Evolutionary conservation across 2,888 invertebrate species (phyloP).

Genomic region (Erebia palarica): DNA sequence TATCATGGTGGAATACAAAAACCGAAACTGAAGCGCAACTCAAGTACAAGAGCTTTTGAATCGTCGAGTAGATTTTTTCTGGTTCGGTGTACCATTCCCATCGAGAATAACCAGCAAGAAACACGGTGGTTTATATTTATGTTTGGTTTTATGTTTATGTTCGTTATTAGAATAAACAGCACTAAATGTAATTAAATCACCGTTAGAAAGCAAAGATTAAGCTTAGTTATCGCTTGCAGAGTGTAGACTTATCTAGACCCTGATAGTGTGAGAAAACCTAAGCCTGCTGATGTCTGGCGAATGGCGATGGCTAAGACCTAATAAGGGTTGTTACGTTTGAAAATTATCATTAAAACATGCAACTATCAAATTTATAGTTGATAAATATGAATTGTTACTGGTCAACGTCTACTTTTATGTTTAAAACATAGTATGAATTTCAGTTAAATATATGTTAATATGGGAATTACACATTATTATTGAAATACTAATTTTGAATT

Average conservation of each 20-base stretch:
- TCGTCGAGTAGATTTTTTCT: no score
- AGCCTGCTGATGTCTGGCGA: constrained; percentile 41
- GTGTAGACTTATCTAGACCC: constrained; percentile 51
- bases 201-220: constrained; percentile 35
- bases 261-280: constrained; percentile 60
- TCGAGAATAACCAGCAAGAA: no score
- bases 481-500: no score
- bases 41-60: no score
- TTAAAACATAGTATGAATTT: no score
- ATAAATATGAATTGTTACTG: no score
- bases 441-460: no score
- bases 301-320: constrained; percentile 22
- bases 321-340: constrained; percentile 11
- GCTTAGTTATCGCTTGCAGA: constrained; percentile 45
- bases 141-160: not conserved
- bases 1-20: no score
- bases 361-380: no score
- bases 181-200: constrained; percentile 17
- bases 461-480: no score
- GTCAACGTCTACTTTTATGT: not conserved
- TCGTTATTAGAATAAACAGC: not conserved
- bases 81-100: no score
- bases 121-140: not conserved
- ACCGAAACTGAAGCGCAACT: no score
- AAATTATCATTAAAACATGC: not conserved